These are phyloP conservation scores for Neoniphon sammara DNA, from an alignment of 2,797 vertebrate genomes.

Conservation along the genomic window DNA sequence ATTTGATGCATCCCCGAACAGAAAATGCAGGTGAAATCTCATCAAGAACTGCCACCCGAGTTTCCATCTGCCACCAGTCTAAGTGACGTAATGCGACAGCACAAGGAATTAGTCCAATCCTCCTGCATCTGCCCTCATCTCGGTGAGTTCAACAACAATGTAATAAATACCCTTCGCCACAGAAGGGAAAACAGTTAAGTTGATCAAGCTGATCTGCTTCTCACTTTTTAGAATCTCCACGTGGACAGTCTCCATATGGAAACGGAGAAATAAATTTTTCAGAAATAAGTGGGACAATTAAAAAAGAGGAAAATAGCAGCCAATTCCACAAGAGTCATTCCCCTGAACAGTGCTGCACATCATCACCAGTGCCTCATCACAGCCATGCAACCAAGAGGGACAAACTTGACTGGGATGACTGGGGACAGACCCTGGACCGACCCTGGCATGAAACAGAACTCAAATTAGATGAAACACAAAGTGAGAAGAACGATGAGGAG, in stretches of 20 bases:
- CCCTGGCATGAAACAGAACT: slow-evolving; percentile 30
- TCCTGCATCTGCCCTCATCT: not conserved
- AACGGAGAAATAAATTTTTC: not conserved
- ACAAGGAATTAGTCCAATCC: slow-evolving; percentile 9
- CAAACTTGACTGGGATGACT: slow-evolving; percentile 19
- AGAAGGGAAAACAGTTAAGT: not conserved
- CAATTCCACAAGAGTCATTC: not conserved
- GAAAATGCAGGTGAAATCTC: slow-evolving; percentile 48
- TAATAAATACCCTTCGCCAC: not conserved
- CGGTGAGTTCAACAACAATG: slow-evolving; percentile 40
- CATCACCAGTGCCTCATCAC: slow-evolving; percentile 18
- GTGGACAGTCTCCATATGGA: slow-evolving; percentile 3
- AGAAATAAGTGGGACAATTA: not conserved
- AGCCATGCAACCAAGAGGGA: slow-evolving; percentile 7
- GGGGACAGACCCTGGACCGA: slow-evolving; percentile 4
- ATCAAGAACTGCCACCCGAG: slow-evolving; percentile 5
- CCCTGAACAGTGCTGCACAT: slow-evolving; percentile 21
- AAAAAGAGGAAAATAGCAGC: not conserved
- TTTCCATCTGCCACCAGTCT: not conserved
- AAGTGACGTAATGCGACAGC: not conserved
- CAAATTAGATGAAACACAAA: slow-evolving; percentile 31
- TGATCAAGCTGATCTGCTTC: not conserved
- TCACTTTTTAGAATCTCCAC: slow-evolving; percentile 16
- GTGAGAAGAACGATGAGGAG: slow-evolving; percentile 12
- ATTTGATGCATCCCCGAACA: slow-evolving; percentile 25